phyloP scores from a whole-genome alignment of 1,140 invertebrate genomes.

The Rhopalosiphum padi region DNA sequence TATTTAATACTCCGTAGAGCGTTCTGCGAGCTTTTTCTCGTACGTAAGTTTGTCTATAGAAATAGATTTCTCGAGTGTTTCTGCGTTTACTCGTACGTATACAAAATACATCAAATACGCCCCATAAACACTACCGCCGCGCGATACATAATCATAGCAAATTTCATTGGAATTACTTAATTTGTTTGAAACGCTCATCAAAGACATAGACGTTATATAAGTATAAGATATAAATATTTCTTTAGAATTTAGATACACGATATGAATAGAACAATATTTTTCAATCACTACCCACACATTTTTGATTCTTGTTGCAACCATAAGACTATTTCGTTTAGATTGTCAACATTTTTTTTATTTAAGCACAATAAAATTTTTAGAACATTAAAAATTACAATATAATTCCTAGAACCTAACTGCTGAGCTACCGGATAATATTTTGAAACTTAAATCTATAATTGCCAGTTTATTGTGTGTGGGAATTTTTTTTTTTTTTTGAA shows the following conservation, averaged over 20 bases:
- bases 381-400: not conserved
- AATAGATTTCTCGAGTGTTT: not conserved
- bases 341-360: not conserved
- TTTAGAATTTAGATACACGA: not conserved
- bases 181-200: not conserved
- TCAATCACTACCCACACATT: not conserved
- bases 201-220: not conserved
- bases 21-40: not conserved
- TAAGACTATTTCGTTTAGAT: not conserved
- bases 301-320: not conserved
- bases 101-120: not conserved
- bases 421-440: not conserved
- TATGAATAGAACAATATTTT: not conserved
- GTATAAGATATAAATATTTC: not conserved
- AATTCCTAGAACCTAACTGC: too few relatives aligned
- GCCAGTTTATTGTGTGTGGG: not conserved
- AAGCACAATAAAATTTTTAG: not conserved
- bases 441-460: not conserved
- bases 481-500: not conserved
- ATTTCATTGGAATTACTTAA: not conserved
- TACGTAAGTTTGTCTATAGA: not conserved
- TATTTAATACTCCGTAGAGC: not conserved
- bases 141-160: not conserved
- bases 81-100: not conserved
- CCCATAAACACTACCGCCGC: not conserved